These are phyloP conservation scores for Apodemus agrarius DNA, from an alignment of 2,797 vertebrate genomes.

Conservation along the genomic window DNA sequence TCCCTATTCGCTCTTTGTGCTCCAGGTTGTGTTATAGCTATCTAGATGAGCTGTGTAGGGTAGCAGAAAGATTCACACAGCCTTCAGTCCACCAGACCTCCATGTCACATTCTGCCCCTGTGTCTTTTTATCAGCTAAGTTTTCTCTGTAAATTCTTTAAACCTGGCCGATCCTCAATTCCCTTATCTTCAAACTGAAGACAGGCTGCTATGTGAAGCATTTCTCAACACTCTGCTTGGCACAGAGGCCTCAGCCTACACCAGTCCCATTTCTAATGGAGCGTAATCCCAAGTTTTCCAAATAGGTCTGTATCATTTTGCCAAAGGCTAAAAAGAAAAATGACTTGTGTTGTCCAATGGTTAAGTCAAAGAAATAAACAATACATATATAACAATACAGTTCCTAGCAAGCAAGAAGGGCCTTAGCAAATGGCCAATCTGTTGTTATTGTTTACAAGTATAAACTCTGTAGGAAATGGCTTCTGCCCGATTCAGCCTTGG, in stretches of 20 bases:
- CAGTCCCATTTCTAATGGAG: slow-evolving; percentile 18
- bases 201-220: not conserved
- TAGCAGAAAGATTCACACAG: not conserved
- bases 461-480: slow-evolving; percentile 17
- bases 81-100: not conserved
- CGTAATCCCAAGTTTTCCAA: slow-evolving; percentile 35
- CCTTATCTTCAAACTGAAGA: slow-evolving; percentile 69
- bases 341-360: not conserved
- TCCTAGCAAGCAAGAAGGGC: not conserved
- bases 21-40: not conserved
- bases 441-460: slow-evolving; percentile 23
- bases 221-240: slow-evolving; percentile 3
- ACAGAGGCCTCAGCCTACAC: not conserved
- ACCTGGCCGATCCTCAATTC: slow-evolving; percentile 38
- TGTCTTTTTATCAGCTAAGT: slow-evolving; percentile 23
- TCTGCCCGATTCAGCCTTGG: slow-evolving; percentile 8
- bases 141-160: slow-evolving; percentile 52
- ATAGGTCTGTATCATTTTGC: not conserved
- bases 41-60: not conserved
- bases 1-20: not conserved
- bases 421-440: slow-evolving; percentile 2
- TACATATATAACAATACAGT: not conserved
- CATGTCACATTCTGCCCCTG: not conserved
- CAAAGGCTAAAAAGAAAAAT: slow-evolving; percentile 48
- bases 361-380: slow-evolving; percentile 41